A percentile compares a stretch with the other conserved stretches of the same genome.
Evolutionary conservation across 2,888 invertebrate genomes (phyloP).

Genomic region (Cantharis nigra): DNA sequence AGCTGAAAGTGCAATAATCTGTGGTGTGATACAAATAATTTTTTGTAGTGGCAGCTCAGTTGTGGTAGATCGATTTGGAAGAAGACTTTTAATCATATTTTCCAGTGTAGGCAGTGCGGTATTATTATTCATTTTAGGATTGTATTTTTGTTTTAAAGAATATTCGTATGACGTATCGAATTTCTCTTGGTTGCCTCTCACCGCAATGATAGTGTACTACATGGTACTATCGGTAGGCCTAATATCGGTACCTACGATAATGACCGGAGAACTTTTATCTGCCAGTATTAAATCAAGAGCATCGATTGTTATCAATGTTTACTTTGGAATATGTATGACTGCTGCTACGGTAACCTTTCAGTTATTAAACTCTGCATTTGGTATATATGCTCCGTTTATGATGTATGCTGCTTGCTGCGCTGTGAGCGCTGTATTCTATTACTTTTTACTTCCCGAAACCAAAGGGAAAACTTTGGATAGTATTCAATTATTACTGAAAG

Average conservation of each 20-base stretch:
- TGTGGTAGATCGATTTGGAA: neutral
- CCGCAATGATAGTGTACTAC: neutral
- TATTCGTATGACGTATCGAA: neutral
- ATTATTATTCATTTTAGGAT: neutral
- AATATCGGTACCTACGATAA: neutral
- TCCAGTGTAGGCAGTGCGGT: neutral
- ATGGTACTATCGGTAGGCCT: neutral
- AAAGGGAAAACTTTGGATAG: neutral
- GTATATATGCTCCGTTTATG: neutral
- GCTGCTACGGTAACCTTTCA: neutral
- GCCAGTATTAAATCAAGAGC: neutral
- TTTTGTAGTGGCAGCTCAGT: neutral
- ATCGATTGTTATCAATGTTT: neutral
- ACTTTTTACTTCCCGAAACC: neutral
- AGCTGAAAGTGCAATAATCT: slow-evolving; percentile 43
- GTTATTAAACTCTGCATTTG: neutral
- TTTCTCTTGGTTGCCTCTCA: neutral
- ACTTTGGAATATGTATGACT: neutral
- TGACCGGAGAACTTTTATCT: neutral
- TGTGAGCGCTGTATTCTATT: neutral
- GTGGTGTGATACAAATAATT: slow-evolving; percentile 15
- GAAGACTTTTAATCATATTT: neutral
- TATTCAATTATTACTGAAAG: slow-evolving; percentile 1
- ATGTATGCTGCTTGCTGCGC: neutral
- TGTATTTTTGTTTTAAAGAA: neutral